Conservation (phyloP, 2,888 invertebrate genomes). For the Trissolcus brochymenae region DNA sequence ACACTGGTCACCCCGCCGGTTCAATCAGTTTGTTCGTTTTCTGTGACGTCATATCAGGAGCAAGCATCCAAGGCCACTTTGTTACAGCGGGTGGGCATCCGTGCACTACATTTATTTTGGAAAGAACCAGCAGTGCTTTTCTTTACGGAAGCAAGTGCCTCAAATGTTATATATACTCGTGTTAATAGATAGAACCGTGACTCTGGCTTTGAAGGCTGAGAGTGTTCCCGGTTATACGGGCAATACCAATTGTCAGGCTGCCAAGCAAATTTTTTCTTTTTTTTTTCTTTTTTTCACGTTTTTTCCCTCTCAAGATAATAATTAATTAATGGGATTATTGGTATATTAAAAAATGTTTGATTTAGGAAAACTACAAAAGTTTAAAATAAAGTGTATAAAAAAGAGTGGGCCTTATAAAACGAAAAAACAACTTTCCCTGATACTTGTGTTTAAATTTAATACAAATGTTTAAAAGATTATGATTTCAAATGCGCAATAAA, state of each 20-base stretch:
- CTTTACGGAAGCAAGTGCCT: conserved; percentile 57
- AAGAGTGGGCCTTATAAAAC: too few relatives aligned
- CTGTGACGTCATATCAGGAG: conserved; percentile 19
- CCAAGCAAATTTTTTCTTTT: conserved; percentile 28
- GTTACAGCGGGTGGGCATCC: conserved; percentile 38
- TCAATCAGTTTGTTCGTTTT: background rate
- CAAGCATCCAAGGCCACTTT: conserved; percentile 33
- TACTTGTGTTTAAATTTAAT: too few relatives aligned
- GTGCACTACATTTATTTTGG: conserved; percentile 56
- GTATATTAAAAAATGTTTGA: too few relatives aligned
- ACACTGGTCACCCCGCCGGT: too few relatives aligned
- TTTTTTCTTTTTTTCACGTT: conserved; percentile 20
- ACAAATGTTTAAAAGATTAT: too few relatives aligned
- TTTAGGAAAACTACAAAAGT: too few relatives aligned
- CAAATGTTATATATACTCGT: conserved; percentile 46
- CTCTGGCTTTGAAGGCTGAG: conserved; percentile 61
- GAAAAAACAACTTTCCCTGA: too few relatives aligned
- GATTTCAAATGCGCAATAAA: too few relatives aligned
- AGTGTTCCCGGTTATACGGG: conserved; percentile 56
- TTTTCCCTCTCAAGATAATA: too few relatives aligned
- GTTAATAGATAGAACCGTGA: conserved; percentile 60
- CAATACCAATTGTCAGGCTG: conserved; percentile 55
- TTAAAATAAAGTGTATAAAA: too few relatives aligned
- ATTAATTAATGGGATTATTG: too few relatives aligned
- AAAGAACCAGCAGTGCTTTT: conserved; percentile 52